Conservation (phyloP, 2,797 vertebrate species). For the Coilia nasus region DNA sequence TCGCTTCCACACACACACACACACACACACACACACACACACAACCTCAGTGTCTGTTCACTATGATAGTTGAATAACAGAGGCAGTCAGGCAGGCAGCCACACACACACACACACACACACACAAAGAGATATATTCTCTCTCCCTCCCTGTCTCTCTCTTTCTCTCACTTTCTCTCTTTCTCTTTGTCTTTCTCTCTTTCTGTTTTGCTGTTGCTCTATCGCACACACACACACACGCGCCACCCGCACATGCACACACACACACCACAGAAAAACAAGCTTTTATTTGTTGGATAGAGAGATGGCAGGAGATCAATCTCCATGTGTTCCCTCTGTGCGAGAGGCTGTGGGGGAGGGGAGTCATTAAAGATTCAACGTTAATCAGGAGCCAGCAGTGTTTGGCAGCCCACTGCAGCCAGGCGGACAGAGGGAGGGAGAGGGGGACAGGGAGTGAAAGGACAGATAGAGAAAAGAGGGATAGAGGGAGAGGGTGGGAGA, state of each 20-base stretch:
- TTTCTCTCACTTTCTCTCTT: no score
- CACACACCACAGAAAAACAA: slow-evolving; percentile 48
- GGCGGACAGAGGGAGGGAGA: slow-evolving; percentile 18
- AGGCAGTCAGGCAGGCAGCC: slow-evolving; percentile 40
- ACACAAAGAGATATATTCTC: slow-evolving; percentile 13
- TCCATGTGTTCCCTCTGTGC: slow-evolving; percentile 51
- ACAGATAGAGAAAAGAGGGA: slow-evolving; percentile 20
- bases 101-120: slow-evolving; percentile 11
- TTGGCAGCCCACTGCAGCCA: slow-evolving; percentile 45
- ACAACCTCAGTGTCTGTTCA: slow-evolving; percentile 52
- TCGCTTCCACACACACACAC: neutral
- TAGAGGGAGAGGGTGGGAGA: slow-evolving; percentile 15
- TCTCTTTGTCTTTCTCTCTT: no score
- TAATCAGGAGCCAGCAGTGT: slow-evolving; percentile 58
- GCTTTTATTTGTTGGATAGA: slow-evolving; percentile 66
- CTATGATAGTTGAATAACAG: slow-evolving; percentile 43
- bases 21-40: slow-evolving; percentile 16
- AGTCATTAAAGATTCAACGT: slow-evolving; percentile 54
- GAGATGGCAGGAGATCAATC: slow-evolving; percentile 71
- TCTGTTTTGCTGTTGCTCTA: no score
- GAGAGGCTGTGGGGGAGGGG: slow-evolving; percentile 34
- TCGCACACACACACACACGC: slow-evolving; percentile 39
- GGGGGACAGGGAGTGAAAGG: slow-evolving; percentile 38
- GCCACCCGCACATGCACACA: slow-evolving; percentile 36
- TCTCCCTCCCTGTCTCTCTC: neutral